phyloP scores from a whole-genome alignment of 1,140 invertebrate genomes.

The Mylabris phalerata region DNA sequence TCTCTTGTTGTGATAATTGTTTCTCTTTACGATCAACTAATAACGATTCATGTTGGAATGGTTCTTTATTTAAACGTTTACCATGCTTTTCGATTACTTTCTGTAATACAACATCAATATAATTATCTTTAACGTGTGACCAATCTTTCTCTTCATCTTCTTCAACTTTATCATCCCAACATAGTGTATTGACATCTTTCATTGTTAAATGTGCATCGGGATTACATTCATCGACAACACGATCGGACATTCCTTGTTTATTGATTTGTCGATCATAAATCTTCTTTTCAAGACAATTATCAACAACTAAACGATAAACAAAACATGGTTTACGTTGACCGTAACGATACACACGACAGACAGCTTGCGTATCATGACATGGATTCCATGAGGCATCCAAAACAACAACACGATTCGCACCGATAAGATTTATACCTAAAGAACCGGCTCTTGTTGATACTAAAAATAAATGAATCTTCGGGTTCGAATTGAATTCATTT shows the following conservation, averaged over 20 bases:
- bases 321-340: constrained; percentile 92
- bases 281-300: constrained; percentile 94
- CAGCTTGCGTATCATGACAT: constrained; percentile 98
- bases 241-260: constrained; percentile 93
- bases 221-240: constrained; percentile 96
- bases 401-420: constrained; percentile 94
- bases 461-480: constrained; percentile 84
- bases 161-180: constrained; percentile 80
- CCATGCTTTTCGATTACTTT: constrained; percentile 58
- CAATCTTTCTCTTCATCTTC: constrained; percentile 69
- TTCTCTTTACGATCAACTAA: constrained; percentile 94
- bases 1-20: constrained; percentile 91
- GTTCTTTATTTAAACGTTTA: constrained; percentile 73
- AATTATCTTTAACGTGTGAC: constrained; percentile 60
- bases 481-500: constrained; percentile 92
- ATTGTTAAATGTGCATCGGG: constrained; percentile 91
- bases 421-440: constrained; percentile 94
- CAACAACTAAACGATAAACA: constrained; percentile 94
- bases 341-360: constrained; percentile 95
- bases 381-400: constrained; percentile 99
- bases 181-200: constrained; percentile 90
- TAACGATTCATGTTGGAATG: constrained; percentile 95
- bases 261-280: constrained; percentile 98
- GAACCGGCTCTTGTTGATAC: constrained; percentile 97
- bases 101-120: constrained; percentile 75